A percentile compares a stretch with the other conserved stretches of the same genome.
phyloP scores from a whole-genome alignment of 2,888 invertebrate species.

The Cetonia aurata region DNA sequence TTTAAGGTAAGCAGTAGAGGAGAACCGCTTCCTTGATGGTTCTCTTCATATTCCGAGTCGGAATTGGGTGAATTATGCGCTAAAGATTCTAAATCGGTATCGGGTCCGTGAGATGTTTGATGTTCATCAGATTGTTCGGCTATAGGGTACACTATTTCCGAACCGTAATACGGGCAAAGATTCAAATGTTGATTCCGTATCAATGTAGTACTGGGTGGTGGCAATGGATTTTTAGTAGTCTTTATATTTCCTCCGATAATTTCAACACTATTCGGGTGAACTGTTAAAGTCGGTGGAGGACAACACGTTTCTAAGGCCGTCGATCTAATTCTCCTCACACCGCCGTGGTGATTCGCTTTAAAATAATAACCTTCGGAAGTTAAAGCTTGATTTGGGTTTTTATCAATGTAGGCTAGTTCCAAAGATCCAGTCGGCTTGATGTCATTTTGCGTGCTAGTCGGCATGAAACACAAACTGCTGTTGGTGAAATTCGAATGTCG shows the following conservation, averaged over 20 bases:
- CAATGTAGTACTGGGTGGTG: slow-evolving; percentile 78
- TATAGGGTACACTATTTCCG: slow-evolving; percentile 86
- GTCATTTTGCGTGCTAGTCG: slow-evolving; percentile 66
- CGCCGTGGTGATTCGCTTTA: slow-evolving; percentile 61
- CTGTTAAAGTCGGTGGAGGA: slow-evolving; percentile 79
- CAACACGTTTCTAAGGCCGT: slow-evolving; percentile 80
- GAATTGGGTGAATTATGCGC: slow-evolving; percentile 74
- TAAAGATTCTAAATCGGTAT: slow-evolving; percentile 71
- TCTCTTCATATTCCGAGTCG: slow-evolving; percentile 76
- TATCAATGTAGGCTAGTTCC: slow-evolving; percentile 69
- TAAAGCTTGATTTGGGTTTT: slow-evolving; percentile 64
- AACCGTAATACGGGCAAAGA: slow-evolving; percentile 78
- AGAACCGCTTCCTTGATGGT: slow-evolving; percentile 78
- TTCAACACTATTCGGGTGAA: slow-evolving; percentile 86
- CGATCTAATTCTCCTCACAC: slow-evolving; percentile 78
- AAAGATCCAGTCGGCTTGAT: slow-evolving; percentile 72
- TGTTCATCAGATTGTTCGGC: slow-evolving; percentile 88
- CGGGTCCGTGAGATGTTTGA: slow-evolving; percentile 75
- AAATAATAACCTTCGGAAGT: slow-evolving; percentile 63
- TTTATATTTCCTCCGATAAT: slow-evolving; percentile 75
- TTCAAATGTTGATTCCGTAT: slow-evolving; percentile 79
- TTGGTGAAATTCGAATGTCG: slow-evolving; percentile 75
- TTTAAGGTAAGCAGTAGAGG: slow-evolving; percentile 73
- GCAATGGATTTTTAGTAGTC: slow-evolving; percentile 75
- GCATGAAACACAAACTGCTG: slow-evolving; percentile 69